phyloP scores from a whole-genome alignment of 2,888 invertebrate genomes.

The Cecidostiba fungosa region DNA sequence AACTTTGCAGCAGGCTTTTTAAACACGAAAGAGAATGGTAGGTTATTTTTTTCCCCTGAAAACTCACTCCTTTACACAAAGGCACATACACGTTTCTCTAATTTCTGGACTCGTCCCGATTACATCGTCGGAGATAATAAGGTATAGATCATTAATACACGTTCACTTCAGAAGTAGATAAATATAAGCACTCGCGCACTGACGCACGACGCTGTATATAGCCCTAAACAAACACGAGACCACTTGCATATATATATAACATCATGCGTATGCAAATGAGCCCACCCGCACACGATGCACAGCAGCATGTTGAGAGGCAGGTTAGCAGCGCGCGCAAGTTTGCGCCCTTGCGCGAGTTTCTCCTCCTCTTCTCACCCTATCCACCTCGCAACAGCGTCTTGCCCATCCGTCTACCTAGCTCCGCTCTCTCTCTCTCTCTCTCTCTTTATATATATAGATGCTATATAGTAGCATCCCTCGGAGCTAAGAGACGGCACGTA shows the following conservation, averaged over 20 bases:
- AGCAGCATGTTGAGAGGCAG: conserved; percentile 1
- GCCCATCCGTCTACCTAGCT: not conserved
- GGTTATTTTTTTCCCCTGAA: not conserved
- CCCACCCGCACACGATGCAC: not conserved
- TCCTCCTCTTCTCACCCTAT: not conserved
- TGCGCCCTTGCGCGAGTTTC: conserved; percentile 22
- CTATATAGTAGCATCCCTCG: not conserved
- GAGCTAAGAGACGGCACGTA: conserved; percentile 33
- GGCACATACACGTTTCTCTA: too few species aligned
- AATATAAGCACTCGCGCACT: conserved; percentile 32
- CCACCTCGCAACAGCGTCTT: not conserved
- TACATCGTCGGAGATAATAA: too few species aligned
- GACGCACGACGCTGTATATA: not conserved
- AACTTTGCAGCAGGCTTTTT: not conserved
- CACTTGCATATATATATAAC: conserved; percentile 14
- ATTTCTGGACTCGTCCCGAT: too few species aligned
- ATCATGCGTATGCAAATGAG: not conserved
- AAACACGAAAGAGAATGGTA: too few species aligned
- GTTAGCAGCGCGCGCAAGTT: not conserved
- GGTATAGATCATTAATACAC: not conserved
- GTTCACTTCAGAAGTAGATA: conserved; percentile 9
- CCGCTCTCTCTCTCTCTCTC: not conserved
- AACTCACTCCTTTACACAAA: not conserved
- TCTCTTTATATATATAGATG: not conserved
- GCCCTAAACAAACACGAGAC: conserved; percentile 24